Evolutionary conservation across 1,140 invertebrate genomes (phyloP), one percentile per base, ranked within the genome.

Genomic region (Drosophila chauvacae): DNA sequence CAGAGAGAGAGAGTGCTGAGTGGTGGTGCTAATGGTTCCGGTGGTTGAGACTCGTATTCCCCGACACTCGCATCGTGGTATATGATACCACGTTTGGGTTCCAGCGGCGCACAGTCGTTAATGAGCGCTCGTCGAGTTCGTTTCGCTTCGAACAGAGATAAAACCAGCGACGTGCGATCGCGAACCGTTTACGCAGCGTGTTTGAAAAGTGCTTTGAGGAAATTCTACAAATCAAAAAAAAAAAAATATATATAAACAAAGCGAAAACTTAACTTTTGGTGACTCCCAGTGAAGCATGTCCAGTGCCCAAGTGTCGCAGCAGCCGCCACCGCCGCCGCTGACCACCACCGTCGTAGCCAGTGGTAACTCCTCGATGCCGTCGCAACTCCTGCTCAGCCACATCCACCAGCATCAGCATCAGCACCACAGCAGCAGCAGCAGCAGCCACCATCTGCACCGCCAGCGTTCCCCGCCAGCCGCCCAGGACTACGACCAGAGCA

Each of bases 241-340:
- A 5, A 14, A 20, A 35, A 37, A 57, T n/a, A 11, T 11, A 28
- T 39, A 50, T 28, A 80, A 18, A 7, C 23, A 14, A 37, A 48
- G 59, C 58, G 28, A 60, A 51, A 35, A 37, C 28, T 20, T 35
- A 20, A 63, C 62, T 39, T 0, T 28, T 16, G 39, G 66, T 70
- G 66, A 39, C 39, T 39, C 39, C 10, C 48, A 83, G 65, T 64
- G 71, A 88, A 91, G 91, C 81, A 92, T 92, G 91, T 92, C 91
- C 73, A 92, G 91, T 84, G 91, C 65, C 61, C 91, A 92, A 87
- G 91, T 92, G 69, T 91, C 90, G 42, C 91, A 91, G 68, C 91
- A 85, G 68, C 87, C 91, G 56, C 80, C 87, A n/a, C 80, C 87
- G 18, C 80, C 80, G 51, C 69, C 79, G 77, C 73, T 80, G 41